These are phyloP conservation scores for Orientallactaga bullata DNA, from an alignment of 2,113 vertebrate genomes.

Conservation along the genomic window DNA sequence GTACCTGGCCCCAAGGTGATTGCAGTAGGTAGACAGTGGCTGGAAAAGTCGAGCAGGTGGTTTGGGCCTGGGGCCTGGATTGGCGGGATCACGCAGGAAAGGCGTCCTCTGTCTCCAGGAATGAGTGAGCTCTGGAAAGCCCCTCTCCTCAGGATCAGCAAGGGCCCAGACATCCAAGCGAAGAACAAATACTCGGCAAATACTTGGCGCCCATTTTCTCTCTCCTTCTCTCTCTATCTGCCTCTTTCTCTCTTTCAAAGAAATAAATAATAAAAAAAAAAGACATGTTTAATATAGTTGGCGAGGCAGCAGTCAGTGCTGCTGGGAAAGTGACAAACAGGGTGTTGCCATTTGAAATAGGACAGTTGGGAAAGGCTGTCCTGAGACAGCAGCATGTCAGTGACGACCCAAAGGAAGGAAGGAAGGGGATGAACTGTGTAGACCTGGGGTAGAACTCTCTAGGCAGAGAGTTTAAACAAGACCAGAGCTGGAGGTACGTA, in stretches of 20 bases:
- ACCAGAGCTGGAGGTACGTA: background rate
- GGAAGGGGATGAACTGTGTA: background rate
- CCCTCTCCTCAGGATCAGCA: background rate
- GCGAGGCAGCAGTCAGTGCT: background rate
- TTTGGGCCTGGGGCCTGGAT: background rate
- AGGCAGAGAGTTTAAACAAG: background rate
- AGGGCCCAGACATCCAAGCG: background rate
- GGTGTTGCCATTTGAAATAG: background rate
- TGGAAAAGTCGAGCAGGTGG: background rate
- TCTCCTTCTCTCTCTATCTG: too few species aligned
- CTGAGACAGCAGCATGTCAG: background rate
- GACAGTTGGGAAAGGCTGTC: background rate
- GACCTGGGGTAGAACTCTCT: background rate
- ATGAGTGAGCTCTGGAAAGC: background rate
- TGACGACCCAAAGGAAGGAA: background rate
- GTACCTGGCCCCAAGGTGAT: background rate
- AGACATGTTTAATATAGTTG: background rate
- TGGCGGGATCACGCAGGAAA: background rate
- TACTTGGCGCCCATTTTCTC: too few species aligned
- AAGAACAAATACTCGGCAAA: constrained; percentile 39
- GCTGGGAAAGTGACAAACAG: background rate
- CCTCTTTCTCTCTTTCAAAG: too few species aligned
- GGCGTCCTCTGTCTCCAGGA: background rate
- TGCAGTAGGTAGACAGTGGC: background rate
- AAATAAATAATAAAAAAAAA: too few species aligned